A percentile compares a stretch with the other conserved stretches of the same genome.
phyloP scores from a whole-genome alignment of 2,797 vertebrate genomes.

The Melanogrammus aeglefinus region DNA sequence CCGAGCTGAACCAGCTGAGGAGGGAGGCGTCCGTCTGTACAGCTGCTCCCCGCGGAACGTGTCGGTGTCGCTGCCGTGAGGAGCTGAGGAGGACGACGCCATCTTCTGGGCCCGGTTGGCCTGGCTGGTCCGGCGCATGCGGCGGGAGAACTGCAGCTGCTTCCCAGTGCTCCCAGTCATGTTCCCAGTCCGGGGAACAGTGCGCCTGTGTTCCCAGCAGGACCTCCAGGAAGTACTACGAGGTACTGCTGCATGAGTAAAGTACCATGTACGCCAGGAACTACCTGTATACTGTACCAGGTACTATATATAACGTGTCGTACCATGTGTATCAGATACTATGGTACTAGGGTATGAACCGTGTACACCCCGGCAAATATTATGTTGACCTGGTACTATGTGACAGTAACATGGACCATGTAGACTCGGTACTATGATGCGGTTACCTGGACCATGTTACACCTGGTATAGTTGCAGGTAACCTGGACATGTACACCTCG shows the following conservation, averaged over 20 bases:
- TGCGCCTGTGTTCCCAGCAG: conserved; percentile 87
- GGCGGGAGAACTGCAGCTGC: conserved; percentile 96
- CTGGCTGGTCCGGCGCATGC: conserved; percentile 93
- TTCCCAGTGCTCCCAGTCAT: conserved; percentile 85
- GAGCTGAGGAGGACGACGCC: conserved; percentile 92
- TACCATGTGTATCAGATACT: background rate
- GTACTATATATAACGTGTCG: background rate
- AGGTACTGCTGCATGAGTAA: conserved; percentile 70
- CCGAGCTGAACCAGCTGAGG: conserved; percentile 88
- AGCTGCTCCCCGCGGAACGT: conserved; percentile 97
- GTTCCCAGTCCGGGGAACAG: conserved; percentile 85
- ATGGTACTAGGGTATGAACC: no score
- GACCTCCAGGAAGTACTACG: conserved; percentile 91
- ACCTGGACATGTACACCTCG: no score
- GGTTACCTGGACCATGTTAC: no score
- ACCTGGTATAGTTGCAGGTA: no score
- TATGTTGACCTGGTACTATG: no score
- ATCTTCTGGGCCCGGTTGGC: conserved; percentile 99
- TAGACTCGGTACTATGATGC: no score
- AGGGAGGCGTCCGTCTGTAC: conserved; percentile 91
- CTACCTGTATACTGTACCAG: background rate
- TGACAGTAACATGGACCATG: no score
- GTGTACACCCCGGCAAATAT: no score
- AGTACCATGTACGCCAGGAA: no score
- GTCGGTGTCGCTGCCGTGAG: conserved; percentile 90